Conservation (phyloP, 2,797 vertebrate genomes). For the Poeciliopsis turneri region DNA sequence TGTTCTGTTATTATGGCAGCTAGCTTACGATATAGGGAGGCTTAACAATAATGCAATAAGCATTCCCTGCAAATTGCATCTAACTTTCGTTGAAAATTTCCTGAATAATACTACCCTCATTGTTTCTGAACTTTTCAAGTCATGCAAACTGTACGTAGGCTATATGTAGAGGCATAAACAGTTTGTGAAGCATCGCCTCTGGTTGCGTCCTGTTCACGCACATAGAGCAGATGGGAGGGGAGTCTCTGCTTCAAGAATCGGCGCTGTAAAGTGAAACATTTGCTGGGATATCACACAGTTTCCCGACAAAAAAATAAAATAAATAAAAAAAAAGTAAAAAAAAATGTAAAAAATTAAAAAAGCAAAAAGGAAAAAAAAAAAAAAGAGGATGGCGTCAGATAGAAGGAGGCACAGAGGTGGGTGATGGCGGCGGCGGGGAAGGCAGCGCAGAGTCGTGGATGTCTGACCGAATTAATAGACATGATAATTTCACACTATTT, state of each 20-base stretch:
- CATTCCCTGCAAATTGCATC: conserved; percentile 34
- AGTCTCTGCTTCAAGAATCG: conserved; percentile 69
- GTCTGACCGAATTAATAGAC: conserved; percentile 98
- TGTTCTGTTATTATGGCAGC: conserved; percentile 38
- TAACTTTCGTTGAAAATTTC: background rate
- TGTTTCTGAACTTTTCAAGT: background rate
- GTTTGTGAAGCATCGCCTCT: background rate
- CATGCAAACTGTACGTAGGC: background rate
- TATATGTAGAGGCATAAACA: background rate
- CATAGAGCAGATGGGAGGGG: no score
- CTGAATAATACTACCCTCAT: background rate
- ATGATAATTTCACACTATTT: conserved; percentile 99
- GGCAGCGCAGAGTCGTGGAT: conserved; percentile 79
- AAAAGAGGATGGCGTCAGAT: conserved; percentile 58
- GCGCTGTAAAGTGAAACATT: conserved; percentile 78
- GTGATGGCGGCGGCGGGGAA: conserved; percentile 29
- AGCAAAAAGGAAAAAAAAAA: accelerated
- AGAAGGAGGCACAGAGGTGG: conserved; percentile 44
- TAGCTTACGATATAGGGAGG: conserved; percentile 54
- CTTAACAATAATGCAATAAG: conserved; percentile 53
- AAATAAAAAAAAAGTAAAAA: no score
- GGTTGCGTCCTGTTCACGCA: background rate
- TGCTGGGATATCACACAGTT: conserved; percentile 87
- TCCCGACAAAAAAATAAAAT: conserved; percentile 40
- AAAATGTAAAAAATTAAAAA: no score